Base-by-base conservation (phyloP, 2,888 invertebrate species). In the Pandemis heparana region DNA sequence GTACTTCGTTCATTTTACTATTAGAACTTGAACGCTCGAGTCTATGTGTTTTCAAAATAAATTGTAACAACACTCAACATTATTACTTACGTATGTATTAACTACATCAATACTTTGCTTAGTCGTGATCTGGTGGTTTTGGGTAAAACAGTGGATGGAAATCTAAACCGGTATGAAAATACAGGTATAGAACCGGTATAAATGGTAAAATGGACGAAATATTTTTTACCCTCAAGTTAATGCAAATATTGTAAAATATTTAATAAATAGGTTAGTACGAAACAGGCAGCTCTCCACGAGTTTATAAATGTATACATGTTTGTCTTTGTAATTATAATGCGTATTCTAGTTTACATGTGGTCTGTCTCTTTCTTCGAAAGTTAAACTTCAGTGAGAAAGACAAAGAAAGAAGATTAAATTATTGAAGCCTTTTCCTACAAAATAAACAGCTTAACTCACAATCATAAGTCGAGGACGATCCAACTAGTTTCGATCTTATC, bases 241-340 rank as follows among this genome's bases (percentile, higher is more conserved):
- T 56, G 56, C 56, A 56, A 56, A 23, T 56, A 56, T 23, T 56
- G 51, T 53, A 53, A 12, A 56, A 23, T 56, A 23, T 56, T 5
- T 23, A 56, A 12, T 56, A 56, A 23, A 23, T 56, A 23, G 23
- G 56, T 56, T 23, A 56, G 6, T 51, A 23, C 18, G 56, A 23
- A 23, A 56, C 23, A 18, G 71, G 64, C 71, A 16, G 56, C 64
- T 14, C 70, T 63, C 32, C 56, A 5, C 23, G 23, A 23, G 56
- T 56, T 12, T 56, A 12, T 56, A 9, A 53, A 56, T 51, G 16
- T 16, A 51, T 56, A 56, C 8, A 56, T 56, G 56, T 53, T 43
- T 23, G 23, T 56, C 14, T 23, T 56, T 23, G 56, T 56, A 56
- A 23, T 56, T 56, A 9, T 56, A 23, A 12, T 12, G 8, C n/a